Percentiles rank a stretch among this genome's conserved stretches.
Conservation (phyloP, 2,888 invertebrate species). For the Callosobruchus maculatus region DNA sequence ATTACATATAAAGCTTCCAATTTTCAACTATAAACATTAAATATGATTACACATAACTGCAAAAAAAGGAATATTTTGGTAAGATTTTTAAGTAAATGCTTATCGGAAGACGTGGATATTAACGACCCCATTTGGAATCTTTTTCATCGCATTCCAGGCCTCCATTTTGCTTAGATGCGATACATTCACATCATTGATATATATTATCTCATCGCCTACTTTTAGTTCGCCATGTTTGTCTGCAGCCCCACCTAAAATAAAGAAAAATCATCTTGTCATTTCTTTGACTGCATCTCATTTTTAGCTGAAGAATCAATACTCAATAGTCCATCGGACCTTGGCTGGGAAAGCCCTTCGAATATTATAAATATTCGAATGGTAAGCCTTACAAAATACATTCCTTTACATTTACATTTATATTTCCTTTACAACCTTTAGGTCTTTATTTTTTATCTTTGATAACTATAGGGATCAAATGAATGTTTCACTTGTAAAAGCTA, state of each 20-base stretch:
- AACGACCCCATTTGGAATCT: conserved; percentile 74
- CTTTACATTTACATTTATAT: no score
- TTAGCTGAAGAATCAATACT: no score
- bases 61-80: conserved; percentile 22
- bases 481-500: no score
- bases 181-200: conserved; percentile 78
- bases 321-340: no score
- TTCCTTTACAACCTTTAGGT: no score
- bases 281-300: no score
- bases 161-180: conserved; percentile 86
- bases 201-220: conserved; percentile 83
- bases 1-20: conserved; percentile 31
- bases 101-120: conserved; percentile 34
- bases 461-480: no score
- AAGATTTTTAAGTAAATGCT: conserved; percentile 17
- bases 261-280: no score
- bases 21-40: conserved; percentile 33
- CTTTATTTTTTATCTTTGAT: no score
- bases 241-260: conserved; percentile 75
- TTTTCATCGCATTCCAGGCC: conserved; percentile 91
- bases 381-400: no score
- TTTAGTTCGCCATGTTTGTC: conserved; percentile 80
- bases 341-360: no score
- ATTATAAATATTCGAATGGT: no score
- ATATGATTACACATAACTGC: conserved; percentile 19